Conservation (phyloP, 53 echinoderm and acorn worm genomes). For the Echinarachnius parma region DNA sequence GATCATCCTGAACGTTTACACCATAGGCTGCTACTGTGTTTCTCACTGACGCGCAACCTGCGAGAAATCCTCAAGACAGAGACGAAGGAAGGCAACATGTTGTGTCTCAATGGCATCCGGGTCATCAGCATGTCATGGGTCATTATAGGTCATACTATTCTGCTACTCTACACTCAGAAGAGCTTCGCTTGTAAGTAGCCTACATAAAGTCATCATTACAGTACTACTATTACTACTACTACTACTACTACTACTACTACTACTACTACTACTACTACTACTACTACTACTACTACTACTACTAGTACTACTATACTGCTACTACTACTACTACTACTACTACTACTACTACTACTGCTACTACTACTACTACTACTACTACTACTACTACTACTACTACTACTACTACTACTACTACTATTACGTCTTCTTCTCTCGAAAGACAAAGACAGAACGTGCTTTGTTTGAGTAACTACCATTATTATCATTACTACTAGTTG, state of each 20-base stretch:
- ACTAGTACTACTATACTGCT: no score
- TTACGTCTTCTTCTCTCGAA: not conserved
- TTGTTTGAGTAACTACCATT: no score
- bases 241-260: not conserved
- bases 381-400: slow-evolving; percentile 1
- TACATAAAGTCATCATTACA: not conserved
- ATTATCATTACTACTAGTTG: no score
- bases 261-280: not conserved
- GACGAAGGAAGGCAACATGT: slow-evolving; percentile 54
- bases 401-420: not conserved
- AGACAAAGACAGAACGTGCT: not conserved
- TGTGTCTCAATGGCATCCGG: slow-evolving; percentile 70
- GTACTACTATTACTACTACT: not conserved
- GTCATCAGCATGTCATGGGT: slow-evolving; percentile 78
- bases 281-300: slow-evolving; percentile 1
- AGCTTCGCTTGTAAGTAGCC: slow-evolving; percentile 3
- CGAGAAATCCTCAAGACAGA: slow-evolving; percentile 50
- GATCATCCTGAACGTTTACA: no score
- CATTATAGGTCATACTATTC: slow-evolving; percentile 60
- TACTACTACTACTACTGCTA: not conserved
- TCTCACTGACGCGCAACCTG: slow-evolving; percentile 62
- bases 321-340: not conserved
- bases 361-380: slow-evolving; percentile 1
- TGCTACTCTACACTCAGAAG: not conserved
- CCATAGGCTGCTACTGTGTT: slow-evolving; percentile 59